Conservation (phyloP, 1,140 invertebrate species). For the Laodelphax striatellus region DNA sequence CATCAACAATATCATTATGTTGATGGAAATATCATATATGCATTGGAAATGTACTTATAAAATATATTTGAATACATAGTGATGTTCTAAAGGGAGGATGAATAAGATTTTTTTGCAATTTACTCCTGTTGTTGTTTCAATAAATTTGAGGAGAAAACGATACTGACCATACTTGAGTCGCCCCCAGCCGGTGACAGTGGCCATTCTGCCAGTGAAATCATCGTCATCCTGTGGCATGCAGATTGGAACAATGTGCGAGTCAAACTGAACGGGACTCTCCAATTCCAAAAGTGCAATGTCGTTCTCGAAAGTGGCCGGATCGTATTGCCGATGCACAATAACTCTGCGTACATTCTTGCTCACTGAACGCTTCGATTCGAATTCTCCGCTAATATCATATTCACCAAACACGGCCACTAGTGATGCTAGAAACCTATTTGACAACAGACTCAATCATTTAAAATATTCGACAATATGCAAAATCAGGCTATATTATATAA, state of each 20-base stretch:
- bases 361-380: conserved; percentile 60
- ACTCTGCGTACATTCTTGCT: conserved; percentile 76
- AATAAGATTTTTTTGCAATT: no score
- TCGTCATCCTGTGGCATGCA: conserved; percentile 75
- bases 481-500: no score
- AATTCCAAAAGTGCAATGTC: conserved; percentile 77
- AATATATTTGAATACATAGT: no score
- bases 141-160: no score
- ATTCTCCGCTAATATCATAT: conserved; percentile 73
- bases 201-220: conserved; percentile 71
- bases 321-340: conserved; percentile 79
- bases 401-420: conserved; percentile 84
- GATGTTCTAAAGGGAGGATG: no score
- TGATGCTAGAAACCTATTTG: conserved; percentile 69
- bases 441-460: background rate
- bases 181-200: conserved; percentile 71
- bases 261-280: conserved; percentile 70
- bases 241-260: conserved; percentile 82
- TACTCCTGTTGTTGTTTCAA: no score
- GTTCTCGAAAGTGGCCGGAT: conserved; percentile 82
- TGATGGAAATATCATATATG: no score
- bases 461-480: background rate
- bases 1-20: no score
- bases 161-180: conserved; percentile 45
- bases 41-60: no score